Evolutionary conservation across 2,888 invertebrate species (phyloP).

Genomic region (Drosophila melanosoma): DNA sequence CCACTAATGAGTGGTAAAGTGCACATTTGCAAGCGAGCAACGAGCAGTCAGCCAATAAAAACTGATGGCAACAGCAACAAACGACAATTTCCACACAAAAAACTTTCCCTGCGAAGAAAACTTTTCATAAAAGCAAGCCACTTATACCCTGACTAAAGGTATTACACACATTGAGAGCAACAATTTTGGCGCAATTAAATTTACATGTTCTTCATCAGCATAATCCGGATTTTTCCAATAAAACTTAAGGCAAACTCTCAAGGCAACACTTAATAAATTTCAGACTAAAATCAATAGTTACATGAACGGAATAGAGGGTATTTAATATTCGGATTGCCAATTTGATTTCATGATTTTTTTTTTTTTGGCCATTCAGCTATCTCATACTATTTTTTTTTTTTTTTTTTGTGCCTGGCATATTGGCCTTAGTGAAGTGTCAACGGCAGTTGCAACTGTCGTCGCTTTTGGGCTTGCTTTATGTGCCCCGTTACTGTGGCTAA

Average conservation of each 20-base stretch:
- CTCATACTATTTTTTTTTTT: neutral
- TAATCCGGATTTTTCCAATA: neutral
- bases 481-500: conserved; percentile 55
- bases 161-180: neutral
- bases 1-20: conserved; percentile 73
- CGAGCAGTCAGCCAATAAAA: conserved; percentile 65
- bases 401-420: conserved; percentile 70
- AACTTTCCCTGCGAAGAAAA: conserved; percentile 43
- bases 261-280: neutral
- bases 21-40: conserved; percentile 62
- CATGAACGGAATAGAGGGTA: neutral
- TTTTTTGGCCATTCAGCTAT: neutral
- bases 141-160: neutral
- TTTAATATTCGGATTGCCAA: neutral
- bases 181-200: neutral
- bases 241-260: neutral
- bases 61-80: conserved; percentile 35
- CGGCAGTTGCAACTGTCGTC: conserved; percentile 70
- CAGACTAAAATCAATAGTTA: neutral
- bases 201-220: neutral
- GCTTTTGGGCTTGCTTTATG: conserved; percentile 71
- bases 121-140: conserved; percentile 64
- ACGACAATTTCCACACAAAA: conserved; percentile 38
- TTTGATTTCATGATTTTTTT: conserved; percentile 5
- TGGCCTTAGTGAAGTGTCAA: conserved; percentile 72